Base-by-base conservation (phyloP, 2,797 vertebrate species). In the Coregonus suidteri region DNA sequence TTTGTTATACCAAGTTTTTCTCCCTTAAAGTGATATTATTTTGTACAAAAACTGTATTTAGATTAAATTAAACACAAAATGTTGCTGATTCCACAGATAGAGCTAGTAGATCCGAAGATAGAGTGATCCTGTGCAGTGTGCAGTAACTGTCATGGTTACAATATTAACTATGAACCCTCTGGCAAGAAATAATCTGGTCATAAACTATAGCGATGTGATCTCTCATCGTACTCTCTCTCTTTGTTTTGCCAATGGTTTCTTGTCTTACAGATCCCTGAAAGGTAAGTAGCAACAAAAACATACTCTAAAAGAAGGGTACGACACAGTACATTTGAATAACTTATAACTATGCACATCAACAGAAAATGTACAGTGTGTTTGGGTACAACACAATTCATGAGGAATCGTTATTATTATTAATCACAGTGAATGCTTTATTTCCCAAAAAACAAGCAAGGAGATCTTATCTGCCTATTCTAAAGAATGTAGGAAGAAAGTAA, bases 401-500 rank as follows among this genome's bases (percentile, higher is more conserved):
- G 31, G 67, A 59, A 67, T 4, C 47, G 37, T 20, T 14, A 20
- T 25, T 13, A 73, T 66, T 25, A 37, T 30, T 18, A 54, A 75
- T 64, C 68, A 75, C 59, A 77, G 37, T 56, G 34, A 75, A 72
- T n/a, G 73, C 20, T 76, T 75, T 66, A 73, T 71, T 71, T 71
- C 74, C 56, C 65, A 53, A 18, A 30, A 56, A 76, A 79, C 59
- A 71, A 73, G 69, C 68, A 47, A 47, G 70, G 67, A 82, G 71
- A 71, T 80, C 65, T 75, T 64, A 83, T 79, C 85, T 81, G 88
- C 67, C 83, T 80, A 77, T 18, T 64, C 68, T 25, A 41, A 51
- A 87, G 65, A 66, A 47, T 47, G 11, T 47, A 47, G 9, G 37
- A 9, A 13, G 41, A 47, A 9, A 47, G 41, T 47, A 0, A 13